Base-by-base conservation (phyloP, 2,888 invertebrate species). In the Muschampia plurimacula region DNA sequence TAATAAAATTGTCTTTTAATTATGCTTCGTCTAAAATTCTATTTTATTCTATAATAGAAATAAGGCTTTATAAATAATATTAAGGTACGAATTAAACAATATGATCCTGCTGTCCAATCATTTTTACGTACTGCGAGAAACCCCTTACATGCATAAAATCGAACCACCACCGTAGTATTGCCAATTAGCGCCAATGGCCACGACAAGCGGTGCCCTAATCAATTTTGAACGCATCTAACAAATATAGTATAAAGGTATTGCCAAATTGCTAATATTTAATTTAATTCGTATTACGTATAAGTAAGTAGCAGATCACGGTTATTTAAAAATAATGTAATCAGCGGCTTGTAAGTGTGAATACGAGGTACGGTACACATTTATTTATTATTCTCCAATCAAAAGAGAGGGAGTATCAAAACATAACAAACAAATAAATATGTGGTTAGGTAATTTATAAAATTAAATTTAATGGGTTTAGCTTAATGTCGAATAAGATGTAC, bases 141-240 rank as follows among this genome's bases (percentile, higher is more conserved):
- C 65, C 75, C 73, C 73, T 76, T 73, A 71, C 72, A 69, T 73
- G 79, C 81, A 81, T 80, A 79, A 81, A 83, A 84, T 84, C 85
- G 84, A 85, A 87, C 86, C 85, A 82, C 75, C 72, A 78, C 81
- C 86, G 87, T 86, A 84, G 84, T 82, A 86, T 84, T 83, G 89
- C 88, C 90, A 90, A 91, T 91, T 88, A 91, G 89, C 86, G 86
- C 85, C 89, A 88, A 92, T 92, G 91, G 89, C 92, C 91, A 91
- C 85, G 87, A 89, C 85, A 80, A 76, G 76, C 83, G 83, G 72
- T 76, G 81, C 81, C 82, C 83, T 86, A 84, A 85, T 80, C 75
- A 86, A 87, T 86, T 86, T 87, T 81, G 83, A 82, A 81, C 77
- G 62, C 62, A 67, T 32, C 39, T 66, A 71, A 70, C 46, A 55